Base-by-base conservation (phyloP, 2,113 vertebrate species). In the Sinocyclocheilus anophthalmus region DNA sequence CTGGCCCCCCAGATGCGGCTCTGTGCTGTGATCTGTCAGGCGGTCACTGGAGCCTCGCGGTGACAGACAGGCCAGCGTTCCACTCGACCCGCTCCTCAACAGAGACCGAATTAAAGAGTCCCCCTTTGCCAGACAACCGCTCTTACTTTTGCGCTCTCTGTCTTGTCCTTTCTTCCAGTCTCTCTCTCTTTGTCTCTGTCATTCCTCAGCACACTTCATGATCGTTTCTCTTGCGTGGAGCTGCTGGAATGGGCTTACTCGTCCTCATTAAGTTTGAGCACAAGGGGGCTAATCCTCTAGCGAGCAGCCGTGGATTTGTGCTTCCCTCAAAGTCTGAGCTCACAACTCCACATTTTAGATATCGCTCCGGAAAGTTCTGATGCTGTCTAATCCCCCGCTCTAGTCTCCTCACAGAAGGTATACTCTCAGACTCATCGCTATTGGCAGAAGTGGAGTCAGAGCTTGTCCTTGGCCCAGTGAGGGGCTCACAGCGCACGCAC, bases 51-150 rank as follows among this genome's bases (percentile, higher is more conserved):
- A 88, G 87, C 85, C 79, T 88, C 80, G 63, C 59, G 83, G 89
- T 88, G 89, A 90, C 85, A 84, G 89, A 88, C 89, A 88, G 85
- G 72, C 83, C 72, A 86, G 87, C 65, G 85, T 88, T 90, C 85
- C 87, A 87, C 89, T 85, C 78, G 59, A 90, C 72, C 87, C 78
- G 14, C 70, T 88, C 81, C 48, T 73, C 75, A 78, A 84, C 82
- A 53, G 77, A 88, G 55, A 84, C 89, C 84, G 86, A 88, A 90
- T 90, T 88, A 90, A 90, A 88, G 75, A 90, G 85, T 85, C 79
- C 75, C 79, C 84, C 76, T 88, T 88, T 85, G 53, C 73, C 45
- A 87, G 77, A 87, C 85, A 87, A 57, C 53, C n/a, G 5, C 67
- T 81, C 50, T 82, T 45, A 53, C 61, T 81, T 69, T 65, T 72